phyloP scores from a whole-genome alignment of 2,888 invertebrate species.

The Archips crataeganus region DNA sequence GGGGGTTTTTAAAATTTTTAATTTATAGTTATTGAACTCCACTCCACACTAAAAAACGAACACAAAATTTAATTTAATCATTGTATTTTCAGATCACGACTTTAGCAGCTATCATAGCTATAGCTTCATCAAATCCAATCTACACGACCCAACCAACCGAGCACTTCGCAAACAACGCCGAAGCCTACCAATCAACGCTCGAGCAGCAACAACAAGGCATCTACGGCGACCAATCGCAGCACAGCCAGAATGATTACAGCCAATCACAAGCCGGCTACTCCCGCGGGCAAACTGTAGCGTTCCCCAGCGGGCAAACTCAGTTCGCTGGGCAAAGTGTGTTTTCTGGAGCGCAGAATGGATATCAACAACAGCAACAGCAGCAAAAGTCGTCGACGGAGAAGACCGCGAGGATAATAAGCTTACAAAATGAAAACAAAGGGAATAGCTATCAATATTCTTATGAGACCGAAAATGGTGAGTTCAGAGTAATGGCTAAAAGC shows the following conservation, averaged over 20 bases:
- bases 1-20: too few relatives aligned
- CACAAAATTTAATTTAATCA: too few relatives aligned
- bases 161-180: slow-evolving; percentile 58
- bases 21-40: too few relatives aligned
- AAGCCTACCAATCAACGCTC: slow-evolving; percentile 64
- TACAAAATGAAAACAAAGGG: slow-evolving; percentile 62
- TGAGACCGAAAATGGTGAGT: slow-evolving; percentile 87
- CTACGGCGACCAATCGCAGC: slow-evolving; percentile 61
- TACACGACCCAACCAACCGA: slow-evolving; percentile 52
- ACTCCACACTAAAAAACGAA: too few relatives aligned
- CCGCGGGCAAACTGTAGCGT: slow-evolving; percentile 26
- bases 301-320: slow-evolving; percentile 26
- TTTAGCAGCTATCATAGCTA: slow-evolving; percentile 63
- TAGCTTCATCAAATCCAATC: slow-evolving; percentile 65
- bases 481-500: too few relatives aligned
- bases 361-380: slow-evolving; percentile 41
- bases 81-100: slow-evolving; percentile 56
- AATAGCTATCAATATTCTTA: slow-evolving; percentile 79
- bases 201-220: slow-evolving; percentile 61
- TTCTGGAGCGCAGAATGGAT: slow-evolving; percentile 15
- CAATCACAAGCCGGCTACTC: slow-evolving; percentile 30
- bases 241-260: slow-evolving; percentile 44
- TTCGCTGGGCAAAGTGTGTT: slow-evolving; percentile 20
- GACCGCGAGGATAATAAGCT: slow-evolving; percentile 64
- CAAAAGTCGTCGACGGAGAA: slow-evolving; percentile 55